Conservation (phyloP, 2,113 vertebrate species). For the Neomonachus schauinslandi region DNA sequence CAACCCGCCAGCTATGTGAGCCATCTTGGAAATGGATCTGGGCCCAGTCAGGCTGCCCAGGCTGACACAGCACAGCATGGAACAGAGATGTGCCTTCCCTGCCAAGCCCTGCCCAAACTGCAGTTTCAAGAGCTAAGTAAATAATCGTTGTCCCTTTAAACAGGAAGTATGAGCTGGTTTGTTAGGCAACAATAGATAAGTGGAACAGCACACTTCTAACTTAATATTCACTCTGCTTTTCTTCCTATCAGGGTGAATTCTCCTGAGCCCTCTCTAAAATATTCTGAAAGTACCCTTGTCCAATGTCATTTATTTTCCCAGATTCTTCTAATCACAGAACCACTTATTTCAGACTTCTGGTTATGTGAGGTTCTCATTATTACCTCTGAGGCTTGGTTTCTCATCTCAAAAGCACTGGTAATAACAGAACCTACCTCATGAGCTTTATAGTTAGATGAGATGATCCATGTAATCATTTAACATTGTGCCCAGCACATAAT, state of each 20-base stretch:
- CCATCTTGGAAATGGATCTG: background rate
- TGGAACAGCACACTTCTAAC: background rate
- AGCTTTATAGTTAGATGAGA: background rate
- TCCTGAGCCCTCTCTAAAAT: background rate
- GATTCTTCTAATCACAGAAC: background rate
- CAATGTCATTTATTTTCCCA: background rate
- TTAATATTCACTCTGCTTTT: background rate
- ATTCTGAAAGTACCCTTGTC: slow-evolving; percentile 19
- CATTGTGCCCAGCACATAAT: background rate
- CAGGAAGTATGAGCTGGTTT: background rate
- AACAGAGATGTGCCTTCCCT: background rate
- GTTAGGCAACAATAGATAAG: background rate
- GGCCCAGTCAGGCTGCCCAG: background rate
- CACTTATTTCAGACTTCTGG: background rate
- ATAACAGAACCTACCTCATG: background rate
- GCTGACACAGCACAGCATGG: background rate
- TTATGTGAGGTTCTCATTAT: slow-evolving; percentile 14
- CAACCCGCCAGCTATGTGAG: background rate
- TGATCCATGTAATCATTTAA: background rate
- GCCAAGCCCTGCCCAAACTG: background rate
- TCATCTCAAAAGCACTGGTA: slow-evolving; percentile 10
- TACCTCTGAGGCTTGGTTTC: background rate
- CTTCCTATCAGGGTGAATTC: background rate
- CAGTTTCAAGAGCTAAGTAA: background rate
- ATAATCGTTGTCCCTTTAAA: background rate